Conservation (phyloP, 2,888 invertebrate species). For the Drosophila pseudotalamancana region DNA sequence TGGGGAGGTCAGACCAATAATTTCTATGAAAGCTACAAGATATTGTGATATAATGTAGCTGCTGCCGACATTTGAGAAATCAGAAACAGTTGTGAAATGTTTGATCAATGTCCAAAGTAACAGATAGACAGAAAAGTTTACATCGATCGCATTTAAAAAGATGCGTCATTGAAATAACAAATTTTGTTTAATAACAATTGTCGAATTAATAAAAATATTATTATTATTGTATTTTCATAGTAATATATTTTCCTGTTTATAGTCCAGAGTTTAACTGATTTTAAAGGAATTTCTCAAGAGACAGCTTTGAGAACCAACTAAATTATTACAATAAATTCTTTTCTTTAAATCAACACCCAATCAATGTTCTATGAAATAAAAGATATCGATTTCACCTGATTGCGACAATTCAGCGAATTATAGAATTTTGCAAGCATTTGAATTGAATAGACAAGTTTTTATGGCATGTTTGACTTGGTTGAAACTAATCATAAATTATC, state of each 20-base stretch:
- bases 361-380: background rate
- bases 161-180: background rate
- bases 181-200: background rate
- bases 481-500: slow-evolving; percentile 31
- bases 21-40: background rate
- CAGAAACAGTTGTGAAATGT: background rate
- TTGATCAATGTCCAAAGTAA: background rate
- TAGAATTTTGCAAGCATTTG: slow-evolving; percentile 29
- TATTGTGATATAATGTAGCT: slow-evolving; percentile 26
- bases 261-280: no score
- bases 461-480: slow-evolving; percentile 37
- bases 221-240: background rate
- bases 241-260: no score
- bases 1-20: background rate
- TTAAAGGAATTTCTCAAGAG: no score
- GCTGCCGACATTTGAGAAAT: background rate
- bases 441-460: slow-evolving; percentile 48
- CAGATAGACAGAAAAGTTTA: background rate
- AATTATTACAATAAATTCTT: no score
- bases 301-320: no score
- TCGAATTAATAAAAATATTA: background rate
- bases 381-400: slow-evolving; percentile 12
- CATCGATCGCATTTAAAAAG: background rate
- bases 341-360: no score
- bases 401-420: no score